Base-by-base conservation (phyloP, 2,113 vertebrate genomes). In the Erinaceus europaeus region DNA sequence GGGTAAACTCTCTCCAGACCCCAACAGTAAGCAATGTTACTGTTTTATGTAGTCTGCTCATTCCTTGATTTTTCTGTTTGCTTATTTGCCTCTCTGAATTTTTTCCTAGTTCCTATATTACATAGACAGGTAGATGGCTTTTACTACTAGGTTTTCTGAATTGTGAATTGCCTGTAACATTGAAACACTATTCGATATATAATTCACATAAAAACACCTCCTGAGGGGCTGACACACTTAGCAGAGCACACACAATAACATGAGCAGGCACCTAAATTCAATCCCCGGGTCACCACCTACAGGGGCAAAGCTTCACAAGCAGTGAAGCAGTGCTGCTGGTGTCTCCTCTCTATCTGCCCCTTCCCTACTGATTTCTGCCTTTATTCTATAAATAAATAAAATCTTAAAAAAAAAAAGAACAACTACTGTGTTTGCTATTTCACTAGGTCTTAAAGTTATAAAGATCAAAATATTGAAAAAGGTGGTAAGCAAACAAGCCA, bases 111-210 rank as follows among this genome's bases (percentile, higher is more conserved):
- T 75, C 74, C 53, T 59, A 44, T 17, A 71, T 25, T 78, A 36
- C 3, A 23, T 64, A 85, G 65, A 32, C 50, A 65, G 78, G 59
- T 59, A 72, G 81, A 82, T 53, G 23, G 21, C 4, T 88, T 89
- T 79, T 73, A 59, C 42, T 86, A 76, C 52, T 53, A 32, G 40
- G 57, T 87, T 18, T 38, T 25, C 62, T n/a, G 53, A 88, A 91
- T 62, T 85, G n/a, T 8, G 12, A 77, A 29, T 81, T 48, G 90
- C 17, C 32, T 88, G 23, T 75, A 86, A 29, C 29, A 46, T 20
- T 68, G 71, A 62, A 21, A 5, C 21, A 64, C 64, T 68, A 40
- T 53, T 69, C 32, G 67, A 48, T 10, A 32, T 9, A 32, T 4
- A 57, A 38, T 68, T 78, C 53, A 83, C 23, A 65, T 59, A 85